Evolutionary conservation across 2,113 vertebrate species (phyloP), one percentile per base, ranked within the genome.

Genomic region (Buteo buteo): DNA sequence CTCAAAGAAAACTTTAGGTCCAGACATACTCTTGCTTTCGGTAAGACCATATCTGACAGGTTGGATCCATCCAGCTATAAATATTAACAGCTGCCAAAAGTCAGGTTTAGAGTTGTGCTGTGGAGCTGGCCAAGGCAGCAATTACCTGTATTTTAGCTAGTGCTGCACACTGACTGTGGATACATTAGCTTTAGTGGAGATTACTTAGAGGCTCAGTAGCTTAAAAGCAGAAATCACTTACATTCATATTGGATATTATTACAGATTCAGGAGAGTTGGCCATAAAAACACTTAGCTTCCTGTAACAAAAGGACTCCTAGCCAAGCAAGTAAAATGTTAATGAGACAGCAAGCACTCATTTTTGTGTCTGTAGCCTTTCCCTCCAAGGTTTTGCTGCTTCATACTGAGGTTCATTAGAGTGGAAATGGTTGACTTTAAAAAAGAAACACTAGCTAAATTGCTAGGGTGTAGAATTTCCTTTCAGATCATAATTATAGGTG

Each of bases 221-320:
- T 96, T 95, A 94, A 94, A 97, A 97, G 94, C 96, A 93, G 88
- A 95, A 95, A 95, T 95, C 94, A 89, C 82, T 96, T 93, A 70
- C 74, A 62, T 88, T 61, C 89, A 83, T 96, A 94, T 80, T 93
- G 93, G 91, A 91, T 94, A 94, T 94, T 95, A 93, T 95, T 97
- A 94, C 82, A 87, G 78, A 96, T 93, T 93, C 91, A 93, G 95
- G 91, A 90, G 89, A 94, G 78, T 4, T 88, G 89, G 89, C 96
- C 78, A 88, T 96, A 91, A 97, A 97, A 97, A 86, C 95, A 96
- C 93, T 96, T 97, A 94, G 91, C 88, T 97, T 97, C 91, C 95
- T 95, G 94, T 95, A 96, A 96, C 95, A 93, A 93, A 93, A 83
- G 86, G 83, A 89, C 89, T 94, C 71, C 74, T 94, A 66, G 91